Evolutionary conservation across 1,140 invertebrate species (phyloP), one percentile per base, ranked within the genome.

Genomic region (Brachionus asplanchnoidis): DNA sequence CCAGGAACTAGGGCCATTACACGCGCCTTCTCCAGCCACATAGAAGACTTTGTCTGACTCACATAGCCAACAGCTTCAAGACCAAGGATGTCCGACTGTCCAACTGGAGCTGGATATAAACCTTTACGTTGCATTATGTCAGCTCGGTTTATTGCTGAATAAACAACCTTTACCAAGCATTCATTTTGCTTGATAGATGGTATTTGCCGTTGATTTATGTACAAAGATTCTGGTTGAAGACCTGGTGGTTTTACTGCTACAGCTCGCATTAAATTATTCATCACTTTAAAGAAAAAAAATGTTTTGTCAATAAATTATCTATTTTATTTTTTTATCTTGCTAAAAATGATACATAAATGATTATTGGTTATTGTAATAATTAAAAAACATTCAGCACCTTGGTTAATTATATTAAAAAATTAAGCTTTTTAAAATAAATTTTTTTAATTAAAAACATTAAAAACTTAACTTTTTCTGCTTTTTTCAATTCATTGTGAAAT

Each of bases 71-170:
- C 86, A 20, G 87, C 89, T 86, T 90, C 89, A 8, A 90, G 85
- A 0, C 89, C 89, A 9, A 90, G 85, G 53, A 90, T 89, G 17
- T 87, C 86, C 60, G 86, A 87, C 26, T 86, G 87, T 5, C 88
- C 89, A 12, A 86, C 85, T 32, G 89, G 89, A 12, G 87, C 86
- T 17, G 88, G 87, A 79, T 90, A 90, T 0, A 85, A 36, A 12
- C 89, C 89, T 84, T 87, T 86, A 20, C 89, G 86, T 88, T 90
- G 89, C 84, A 89, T 75, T 12, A 87, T 89, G 75, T 90, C 89
- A 7, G 89, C 89, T 78, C 89, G 85, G 86, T 90, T 90, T n/a
- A 90, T 86, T 26, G 89, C 89, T 73, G 88, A 87, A 28, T 88
- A 86, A 84, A 86, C 86, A 7, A 89, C 88, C 85, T 88, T 87